Base-by-base conservation (phyloP, 2,797 vertebrate species). In the Acanthis flammea region DNA sequence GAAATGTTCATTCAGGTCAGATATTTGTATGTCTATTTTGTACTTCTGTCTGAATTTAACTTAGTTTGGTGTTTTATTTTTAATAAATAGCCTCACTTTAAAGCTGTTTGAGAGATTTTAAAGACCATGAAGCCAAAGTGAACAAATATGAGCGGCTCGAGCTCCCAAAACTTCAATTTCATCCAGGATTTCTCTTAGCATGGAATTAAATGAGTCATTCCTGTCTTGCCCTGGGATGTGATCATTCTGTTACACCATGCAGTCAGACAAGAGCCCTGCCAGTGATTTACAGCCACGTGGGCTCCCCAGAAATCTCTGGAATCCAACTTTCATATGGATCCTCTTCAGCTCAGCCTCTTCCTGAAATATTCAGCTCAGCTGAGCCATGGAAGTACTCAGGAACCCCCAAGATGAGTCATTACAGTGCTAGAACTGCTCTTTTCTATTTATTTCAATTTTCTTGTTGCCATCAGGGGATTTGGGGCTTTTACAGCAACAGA, bases 401-500 rank as follows among this genome's bases (percentile, higher is more conserved):
- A 74, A 95, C 77, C 81, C 72, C 73, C 74, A 65, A 45, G 19
- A 57, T 74, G 85, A 96, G 31, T 96, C 88, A 88, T 37, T 47
- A 7, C 19, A 57, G 65, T 39, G 24, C 62, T 71, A 27, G 50
- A 80, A 91, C 94, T 94, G 66, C 68, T 82, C 41, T 92, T 86
- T 67, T 88, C 62, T 94, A 35, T 71, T 90, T 88, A 58, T 95
- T 92, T 94, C 84, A 92, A 48, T 74, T 75, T 70, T 75, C 53
- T 25, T 37, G 30, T 67, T 90, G 65, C 48, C 63, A 85, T 91
- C 90, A 95, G 74, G 76, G 89, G 66, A 63, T 78, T 63, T 83
- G 8, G 9, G 93, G 66, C 76, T 78, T 77, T 86, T 53, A 78
- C 18, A 88, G 30, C 70, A 74, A 14, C 39, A 65, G 24, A 74